These are phyloP conservation scores for Neotoma lepida DNA, from an alignment of 2,113 vertebrate genomes.

Conservation along the genomic window DNA sequence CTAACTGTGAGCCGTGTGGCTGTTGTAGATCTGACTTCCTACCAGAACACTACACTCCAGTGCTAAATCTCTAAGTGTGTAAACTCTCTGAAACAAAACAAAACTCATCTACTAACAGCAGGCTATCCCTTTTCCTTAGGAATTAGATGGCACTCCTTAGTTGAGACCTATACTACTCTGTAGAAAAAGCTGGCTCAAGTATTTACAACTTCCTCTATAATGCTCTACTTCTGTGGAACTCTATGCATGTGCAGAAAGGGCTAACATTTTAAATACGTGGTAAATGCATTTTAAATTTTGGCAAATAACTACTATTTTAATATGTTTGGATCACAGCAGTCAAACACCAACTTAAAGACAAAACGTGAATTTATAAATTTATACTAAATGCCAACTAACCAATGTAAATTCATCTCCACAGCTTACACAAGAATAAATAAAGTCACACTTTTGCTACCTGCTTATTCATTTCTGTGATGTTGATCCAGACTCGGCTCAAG, in stretches of 20 bases:
- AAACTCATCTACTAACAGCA: conserved; percentile 39
- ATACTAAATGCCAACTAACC: conserved; percentile 26
- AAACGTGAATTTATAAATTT: conserved; percentile 50
- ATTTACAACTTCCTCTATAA: conserved; percentile 27
- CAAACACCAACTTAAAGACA: conserved; percentile 36
- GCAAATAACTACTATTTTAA: conserved; percentile 56
- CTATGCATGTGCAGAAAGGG: conserved; percentile 36
- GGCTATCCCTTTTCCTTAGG: neutral
- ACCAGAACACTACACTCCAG: neutral
- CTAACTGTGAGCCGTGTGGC: neutral
- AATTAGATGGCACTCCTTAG: neutral
- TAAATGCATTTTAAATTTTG: conserved; percentile 5
- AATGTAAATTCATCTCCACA: conserved; percentile 22
- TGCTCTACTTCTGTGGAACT: neutral
- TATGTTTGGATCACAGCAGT: neutral
- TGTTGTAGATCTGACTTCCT: conserved; percentile 18
- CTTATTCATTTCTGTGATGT: conserved; percentile 95
- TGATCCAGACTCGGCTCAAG: conserved; percentile 93
- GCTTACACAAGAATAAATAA: conserved; percentile 46
- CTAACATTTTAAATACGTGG: conserved; percentile 59
- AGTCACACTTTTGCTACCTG: conserved; percentile 88
- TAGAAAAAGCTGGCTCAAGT: conserved; percentile 34
- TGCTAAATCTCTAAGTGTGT: neutral
- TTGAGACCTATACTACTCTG: neutral
- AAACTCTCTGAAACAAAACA: conserved; percentile 49